phyloP scores from a whole-genome alignment of 2,113 vertebrate species.

The Cacatua alba region DNA sequence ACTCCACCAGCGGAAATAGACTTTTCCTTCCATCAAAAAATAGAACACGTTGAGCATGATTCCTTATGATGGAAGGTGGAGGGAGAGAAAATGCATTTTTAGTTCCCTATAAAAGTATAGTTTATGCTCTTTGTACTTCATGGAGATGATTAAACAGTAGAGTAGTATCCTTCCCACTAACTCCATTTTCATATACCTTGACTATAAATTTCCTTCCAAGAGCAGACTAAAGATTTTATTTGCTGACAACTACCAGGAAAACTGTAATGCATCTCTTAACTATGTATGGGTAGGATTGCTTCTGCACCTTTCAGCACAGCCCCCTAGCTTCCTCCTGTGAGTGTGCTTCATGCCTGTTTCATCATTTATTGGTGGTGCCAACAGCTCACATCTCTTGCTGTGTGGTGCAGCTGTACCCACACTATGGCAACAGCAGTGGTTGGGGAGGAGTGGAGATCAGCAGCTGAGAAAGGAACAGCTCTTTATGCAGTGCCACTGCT shows the following conservation, averaged over 20 bases:
- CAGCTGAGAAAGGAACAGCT: not conserved
- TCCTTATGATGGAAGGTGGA: not conserved
- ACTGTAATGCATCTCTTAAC: not conserved
- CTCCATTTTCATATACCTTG: not conserved
- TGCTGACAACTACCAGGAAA: not conserved
- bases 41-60: not conserved
- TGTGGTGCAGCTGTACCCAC: rapidly evolving
- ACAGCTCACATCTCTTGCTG: not conserved
- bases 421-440: not conserved
- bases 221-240: not conserved
- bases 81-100: not conserved
- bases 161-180: not conserved
- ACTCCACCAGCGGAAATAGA: not conserved
- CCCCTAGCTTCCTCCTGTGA: rapidly evolving
- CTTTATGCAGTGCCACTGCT: not conserved
- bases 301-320: not conserved
- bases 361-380: not conserved
- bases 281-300: rapidly evolving
- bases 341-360: rapidly evolving
- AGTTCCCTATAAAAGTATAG: not conserved
- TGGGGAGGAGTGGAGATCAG: too few relatives aligned
- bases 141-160: not conserved
- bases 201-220: not conserved
- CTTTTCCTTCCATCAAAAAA: not conserved
- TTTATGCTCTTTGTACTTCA: not conserved